Percentiles rank a stretch among this genome's conserved stretches.
phyloP scores from a whole-genome alignment of 2,113 vertebrate genomes.

The Oriolus oriolus region DNA sequence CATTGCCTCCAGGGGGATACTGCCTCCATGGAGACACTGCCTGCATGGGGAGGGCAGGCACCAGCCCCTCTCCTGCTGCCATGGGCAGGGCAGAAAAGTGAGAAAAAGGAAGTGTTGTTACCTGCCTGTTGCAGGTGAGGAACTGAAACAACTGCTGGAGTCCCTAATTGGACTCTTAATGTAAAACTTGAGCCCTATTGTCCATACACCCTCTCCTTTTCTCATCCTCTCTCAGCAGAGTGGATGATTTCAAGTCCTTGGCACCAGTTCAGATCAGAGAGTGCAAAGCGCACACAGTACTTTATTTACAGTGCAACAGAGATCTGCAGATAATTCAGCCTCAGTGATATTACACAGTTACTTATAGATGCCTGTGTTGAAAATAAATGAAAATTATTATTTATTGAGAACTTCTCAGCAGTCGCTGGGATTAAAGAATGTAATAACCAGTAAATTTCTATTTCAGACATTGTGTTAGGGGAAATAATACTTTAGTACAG shows the following conservation, averaged over 20 bases:
- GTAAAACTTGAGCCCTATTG: not conserved
- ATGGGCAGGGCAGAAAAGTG: not conserved
- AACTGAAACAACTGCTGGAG: not conserved
- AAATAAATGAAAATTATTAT: slow-evolving; percentile 39
- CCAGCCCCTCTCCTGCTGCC: not conserved
- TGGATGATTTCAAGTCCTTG: not conserved
- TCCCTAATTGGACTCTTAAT: not conserved
- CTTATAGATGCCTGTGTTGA: not conserved
- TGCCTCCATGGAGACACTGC: not conserved
- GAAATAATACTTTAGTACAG: not conserved
- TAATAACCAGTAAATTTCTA: not conserved
- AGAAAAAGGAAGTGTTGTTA: not conserved
- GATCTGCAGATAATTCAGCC: not conserved
- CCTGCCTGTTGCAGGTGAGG: not conserved
- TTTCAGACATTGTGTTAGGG: not conserved
- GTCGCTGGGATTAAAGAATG: not conserved
- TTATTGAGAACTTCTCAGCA: slow-evolving; percentile 7
- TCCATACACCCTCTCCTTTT: not conserved
- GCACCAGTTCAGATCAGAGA: not conserved
- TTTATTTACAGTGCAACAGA: not conserved
- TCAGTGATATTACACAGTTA: not conserved
- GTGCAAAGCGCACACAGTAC: not conserved
- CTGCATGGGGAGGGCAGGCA: not conserved
- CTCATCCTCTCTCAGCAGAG: not conserved
- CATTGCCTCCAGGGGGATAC: accelerated